Conservation (phyloP, 2,113 vertebrate genomes). For the Pedionomus torquatus region DNA sequence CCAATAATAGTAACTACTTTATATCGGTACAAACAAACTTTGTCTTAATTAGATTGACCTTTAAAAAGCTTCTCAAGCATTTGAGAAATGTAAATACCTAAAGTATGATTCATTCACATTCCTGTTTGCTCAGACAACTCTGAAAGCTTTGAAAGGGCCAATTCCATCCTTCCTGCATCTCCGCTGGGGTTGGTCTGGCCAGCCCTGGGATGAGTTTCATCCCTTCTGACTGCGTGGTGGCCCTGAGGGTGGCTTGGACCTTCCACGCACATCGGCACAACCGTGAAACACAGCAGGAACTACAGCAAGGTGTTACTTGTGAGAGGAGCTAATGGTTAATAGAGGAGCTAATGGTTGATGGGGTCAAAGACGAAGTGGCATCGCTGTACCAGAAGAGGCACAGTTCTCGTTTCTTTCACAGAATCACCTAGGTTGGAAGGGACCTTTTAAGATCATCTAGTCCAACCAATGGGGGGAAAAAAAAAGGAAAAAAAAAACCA, state of each 20-base stretch:
- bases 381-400: fast-evolving
- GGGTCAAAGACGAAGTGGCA: neutral
- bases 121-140: slow-evolving; percentile 13
- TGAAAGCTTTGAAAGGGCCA: slow-evolving; percentile 5
- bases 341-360: fast-evolving
- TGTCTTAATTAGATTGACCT: slow-evolving; percentile 79
- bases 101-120: slow-evolving; percentile 14
- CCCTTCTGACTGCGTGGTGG: neutral
- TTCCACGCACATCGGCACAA: fast-evolving
- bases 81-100: slow-evolving; percentile 64
- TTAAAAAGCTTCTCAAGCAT: slow-evolving; percentile 73
- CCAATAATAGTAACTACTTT: slow-evolving; percentile 76
- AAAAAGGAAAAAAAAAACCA: no score
- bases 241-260: neutral
- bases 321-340: fast-evolving
- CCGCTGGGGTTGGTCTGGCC: neutral
- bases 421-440: no score
- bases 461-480: no score
- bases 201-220: neutral
- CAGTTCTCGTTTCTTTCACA: neutral
- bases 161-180: neutral
- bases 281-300: neutral
- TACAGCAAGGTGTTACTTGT: fast-evolving
- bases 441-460: no score
- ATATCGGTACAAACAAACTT: slow-evolving; percentile 70